Percentiles rank a stretch among this genome's conserved stretches.
Evolutionary conservation across 2,113 vertebrate genomes (phyloP).

Genomic region (Tragelaphus scriptus): DNA sequence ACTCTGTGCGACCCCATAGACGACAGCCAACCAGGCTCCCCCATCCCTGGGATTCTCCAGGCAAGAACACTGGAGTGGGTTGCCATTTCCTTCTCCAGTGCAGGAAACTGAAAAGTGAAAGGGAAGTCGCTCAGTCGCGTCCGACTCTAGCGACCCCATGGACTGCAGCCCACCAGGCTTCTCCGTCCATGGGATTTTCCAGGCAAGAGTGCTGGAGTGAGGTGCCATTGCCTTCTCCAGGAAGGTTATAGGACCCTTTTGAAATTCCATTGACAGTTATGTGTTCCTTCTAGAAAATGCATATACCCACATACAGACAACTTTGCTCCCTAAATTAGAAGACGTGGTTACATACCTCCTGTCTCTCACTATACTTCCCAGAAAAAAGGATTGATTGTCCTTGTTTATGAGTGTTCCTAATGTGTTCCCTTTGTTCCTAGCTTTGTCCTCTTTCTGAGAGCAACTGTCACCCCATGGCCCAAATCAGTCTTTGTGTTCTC

Average conservation of each 20-base stretch:
- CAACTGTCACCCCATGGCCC: conserved; percentile 40
- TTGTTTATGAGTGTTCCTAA: conserved; percentile 6
- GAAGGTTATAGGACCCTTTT: background rate
- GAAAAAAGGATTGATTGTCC: conserved; percentile 16
- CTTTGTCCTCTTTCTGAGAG: conserved; percentile 39
- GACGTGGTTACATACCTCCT: background rate
- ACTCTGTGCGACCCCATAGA: too few species aligned
- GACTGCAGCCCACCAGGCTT: too few species aligned
- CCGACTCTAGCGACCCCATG: too few species aligned
- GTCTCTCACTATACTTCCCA: background rate
- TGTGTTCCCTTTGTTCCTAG: background rate
- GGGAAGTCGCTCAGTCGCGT: too few species aligned
- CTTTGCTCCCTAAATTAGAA: background rate
- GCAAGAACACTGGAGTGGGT: too few species aligned
- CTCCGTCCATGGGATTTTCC: too few species aligned
- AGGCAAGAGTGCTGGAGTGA: too few species aligned
- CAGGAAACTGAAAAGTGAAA: too few species aligned
- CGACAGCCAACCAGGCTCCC: too few species aligned
- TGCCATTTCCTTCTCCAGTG: too few species aligned
- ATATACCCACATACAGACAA: background rate
- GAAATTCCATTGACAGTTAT: background rate
- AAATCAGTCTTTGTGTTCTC: conserved; percentile 45
- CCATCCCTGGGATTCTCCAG: too few species aligned
- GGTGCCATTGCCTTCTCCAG: too few species aligned
- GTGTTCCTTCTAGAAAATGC: background rate